Percentiles rank a stretch among this genome's conserved stretches.
Conservation (phyloP, 2,113 vertebrate species). For the Ptychochromis oligacanthus region DNA sequence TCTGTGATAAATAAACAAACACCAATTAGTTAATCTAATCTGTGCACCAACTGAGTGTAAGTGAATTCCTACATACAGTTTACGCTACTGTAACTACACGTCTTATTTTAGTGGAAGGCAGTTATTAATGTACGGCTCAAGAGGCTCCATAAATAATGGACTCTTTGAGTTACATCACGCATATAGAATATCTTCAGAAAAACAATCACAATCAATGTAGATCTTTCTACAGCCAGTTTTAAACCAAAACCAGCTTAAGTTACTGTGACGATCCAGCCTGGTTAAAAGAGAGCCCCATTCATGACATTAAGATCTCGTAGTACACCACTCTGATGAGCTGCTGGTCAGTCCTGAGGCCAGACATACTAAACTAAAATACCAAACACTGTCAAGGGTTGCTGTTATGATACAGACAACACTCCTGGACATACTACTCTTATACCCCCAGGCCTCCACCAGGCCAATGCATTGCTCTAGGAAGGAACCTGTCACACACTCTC, state of each 20-base stretch:
- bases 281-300: not conserved
- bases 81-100: not conserved
- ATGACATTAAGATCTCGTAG: not conserved
- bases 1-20: not conserved
- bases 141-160: not conserved
- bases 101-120: not conserved
- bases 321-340: not conserved
- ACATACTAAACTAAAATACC: not conserved
- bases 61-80: not conserved
- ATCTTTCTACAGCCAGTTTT: not conserved
- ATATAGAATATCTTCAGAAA: not conserved
- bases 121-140: not conserved
- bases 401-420: not conserved
- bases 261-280: not conserved
- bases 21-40: not conserved
- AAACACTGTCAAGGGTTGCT: not conserved
- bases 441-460: slow-evolving; percentile 19
- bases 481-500: slow-evolving; percentile 20
- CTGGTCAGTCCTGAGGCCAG: not conserved
- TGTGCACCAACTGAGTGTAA: not conserved
- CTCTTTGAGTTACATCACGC: not conserved
- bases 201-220: not conserved
- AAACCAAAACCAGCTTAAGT: not conserved
- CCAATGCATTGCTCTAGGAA: not conserved
- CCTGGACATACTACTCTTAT: slow-evolving; percentile 1